Percentiles rank a stretch among this genome's conserved stretches.
These are phyloP conservation scores for Daubentonia madagascariensis DNA, from an alignment of 2,113 vertebrate genomes.

Conservation along the genomic window DNA sequence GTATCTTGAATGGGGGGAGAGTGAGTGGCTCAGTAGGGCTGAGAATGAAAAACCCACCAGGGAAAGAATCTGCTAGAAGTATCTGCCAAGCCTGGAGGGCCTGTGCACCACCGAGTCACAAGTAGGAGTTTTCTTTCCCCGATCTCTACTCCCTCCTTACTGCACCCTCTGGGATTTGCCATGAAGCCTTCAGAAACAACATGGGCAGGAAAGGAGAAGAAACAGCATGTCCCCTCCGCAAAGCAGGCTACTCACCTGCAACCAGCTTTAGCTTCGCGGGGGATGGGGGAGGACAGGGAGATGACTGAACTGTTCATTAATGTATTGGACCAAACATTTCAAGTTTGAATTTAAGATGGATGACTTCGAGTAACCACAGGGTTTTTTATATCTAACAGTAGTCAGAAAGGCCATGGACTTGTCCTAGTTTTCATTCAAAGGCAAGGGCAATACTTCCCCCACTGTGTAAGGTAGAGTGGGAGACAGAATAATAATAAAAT, in stretches of 20 bases:
- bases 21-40: neutral
- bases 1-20: neutral
- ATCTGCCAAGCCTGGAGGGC: neutral
- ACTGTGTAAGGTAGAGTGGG: neutral
- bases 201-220: neutral
- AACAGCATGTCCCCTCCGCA: neutral
- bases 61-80: neutral
- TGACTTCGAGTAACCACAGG: neutral
- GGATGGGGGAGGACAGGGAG: neutral
- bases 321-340: neutral
- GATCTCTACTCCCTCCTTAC: neutral
- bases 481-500: neutral
- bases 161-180: neutral
- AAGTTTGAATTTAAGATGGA: neutral
- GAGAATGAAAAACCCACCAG: neutral
- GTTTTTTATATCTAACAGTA: neutral
- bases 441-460: neutral
- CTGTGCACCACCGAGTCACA: neutral
- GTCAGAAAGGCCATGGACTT: neutral
- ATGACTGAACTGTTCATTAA: neutral
- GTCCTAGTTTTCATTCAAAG: neutral
- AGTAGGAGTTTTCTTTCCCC: neutral
- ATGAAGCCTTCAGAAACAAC: neutral
- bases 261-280: neutral
- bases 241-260: neutral